Evolutionary conservation across 1,140 invertebrate species (phyloP), one percentile per base, ranked within the genome.

Genomic region (Drosophila varians): DNA sequence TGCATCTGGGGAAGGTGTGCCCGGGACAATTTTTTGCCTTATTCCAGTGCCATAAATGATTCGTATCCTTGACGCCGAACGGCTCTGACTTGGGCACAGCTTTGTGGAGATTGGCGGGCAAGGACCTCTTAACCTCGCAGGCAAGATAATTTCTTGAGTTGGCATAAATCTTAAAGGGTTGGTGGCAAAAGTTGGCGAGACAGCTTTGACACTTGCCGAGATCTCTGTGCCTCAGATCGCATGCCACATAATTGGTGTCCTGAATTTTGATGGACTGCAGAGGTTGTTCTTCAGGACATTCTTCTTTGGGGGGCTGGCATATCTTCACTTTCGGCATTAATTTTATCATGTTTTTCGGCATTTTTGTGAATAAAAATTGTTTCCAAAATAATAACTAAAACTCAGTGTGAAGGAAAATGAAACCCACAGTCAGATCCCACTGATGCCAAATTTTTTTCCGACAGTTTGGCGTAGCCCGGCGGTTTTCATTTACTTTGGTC

Each of bases 131-230:
- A 6, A 31, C 4, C 12, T 65, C 34, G 16, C 49, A 69, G 18
- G 48, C 60, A 2, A 54, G n/a, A n/a, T 42, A 65, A 12, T 42
- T 53, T 1, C 42, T 42, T 1, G 31, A 31, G 16, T 69, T 53
- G 2, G 25, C 31, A 14, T 42, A 54, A 1, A 69, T 18, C 8
- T 28, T 31, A 0, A 34, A 2, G 19, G 65, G 43, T 9, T 43
- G 31, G 4, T 25, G 25, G 34, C 60, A 55, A n/a, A 42, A 18
- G 0, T 25, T 6, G 0, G 42, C 8, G 0, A 69, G 31, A 9
- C 43, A 48, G n/a, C 25, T 48, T 5, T 23, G 14, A 8, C 65
- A 65, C 11, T 53, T 47, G 0, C 11, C 7, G 16, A 53, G 16
- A 23, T 40, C 12, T 1, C 12, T 16, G 6, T 31, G 28, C 12